These are phyloP conservation scores for Antheraea assamensis DNA, from an alignment of 2,888 invertebrate species.

Conservation along the genomic window DNA sequence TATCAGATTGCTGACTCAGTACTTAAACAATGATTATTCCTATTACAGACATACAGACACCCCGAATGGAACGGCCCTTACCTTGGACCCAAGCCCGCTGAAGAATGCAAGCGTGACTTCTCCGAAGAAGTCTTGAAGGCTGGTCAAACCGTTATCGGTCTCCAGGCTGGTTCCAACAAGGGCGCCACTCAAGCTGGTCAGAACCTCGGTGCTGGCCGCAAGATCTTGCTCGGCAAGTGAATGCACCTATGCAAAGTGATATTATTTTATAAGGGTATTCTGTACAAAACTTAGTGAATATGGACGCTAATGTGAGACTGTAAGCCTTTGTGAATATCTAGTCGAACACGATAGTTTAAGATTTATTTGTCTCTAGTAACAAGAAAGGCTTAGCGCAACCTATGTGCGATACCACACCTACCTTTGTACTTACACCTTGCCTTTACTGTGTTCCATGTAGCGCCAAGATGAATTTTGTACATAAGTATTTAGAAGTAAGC, in stretches of 20 bases:
- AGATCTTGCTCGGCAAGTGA: conserved; percentile 96
- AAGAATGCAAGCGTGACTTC: conserved; percentile 97
- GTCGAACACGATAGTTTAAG: conserved; percentile 56
- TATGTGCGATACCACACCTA: conserved; percentile 27
- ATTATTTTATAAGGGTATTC: conserved; percentile 72
- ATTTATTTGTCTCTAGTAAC: conserved; percentile 41
- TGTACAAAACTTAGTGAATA: conserved; percentile 71
- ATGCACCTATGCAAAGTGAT: conserved; percentile 66
- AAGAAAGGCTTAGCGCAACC: conserved; percentile 37
- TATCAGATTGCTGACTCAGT: background rate
- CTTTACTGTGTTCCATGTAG: conserved; percentile 63
- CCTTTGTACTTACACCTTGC: conserved; percentile 39
- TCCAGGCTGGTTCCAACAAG: conserved; percentile 98
- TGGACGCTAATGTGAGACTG: conserved; percentile 71
- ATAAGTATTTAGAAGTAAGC: conserved; percentile 72
- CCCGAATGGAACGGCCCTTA: conserved; percentile 92
- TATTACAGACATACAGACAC: conserved; percentile 90
- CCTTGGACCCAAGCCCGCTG: conserved; percentile 96
- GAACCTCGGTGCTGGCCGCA: conserved; percentile 94
- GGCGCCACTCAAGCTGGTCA: conserved; percentile 96
- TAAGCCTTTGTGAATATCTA: conserved; percentile 58
- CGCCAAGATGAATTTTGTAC: conserved; percentile 70
- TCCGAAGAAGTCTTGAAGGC: conserved; percentile 94
- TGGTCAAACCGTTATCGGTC: conserved; percentile 94
- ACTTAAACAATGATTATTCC: conserved; percentile 27